Conservation (phyloP, 2,888 invertebrate species). For the Dorcus hopei region DNA sequence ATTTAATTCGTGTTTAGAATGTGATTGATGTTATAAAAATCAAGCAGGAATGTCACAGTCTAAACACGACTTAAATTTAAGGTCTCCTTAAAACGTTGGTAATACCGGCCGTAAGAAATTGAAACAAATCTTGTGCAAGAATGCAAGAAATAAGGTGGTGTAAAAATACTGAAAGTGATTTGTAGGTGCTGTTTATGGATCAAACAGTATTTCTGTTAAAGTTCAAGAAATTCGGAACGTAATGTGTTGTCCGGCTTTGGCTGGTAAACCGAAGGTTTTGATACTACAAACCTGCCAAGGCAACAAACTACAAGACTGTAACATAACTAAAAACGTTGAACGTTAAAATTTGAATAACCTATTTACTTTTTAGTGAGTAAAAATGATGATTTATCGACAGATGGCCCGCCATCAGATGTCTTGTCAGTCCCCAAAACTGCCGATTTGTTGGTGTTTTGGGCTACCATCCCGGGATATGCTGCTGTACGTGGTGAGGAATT, state of each 20-base stretch:
- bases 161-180: constrained; percentile 2
- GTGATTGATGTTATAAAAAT: too few species aligned
- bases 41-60: too few species aligned
- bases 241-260: constrained; percentile 44
- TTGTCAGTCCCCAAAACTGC: constrained; percentile 26
- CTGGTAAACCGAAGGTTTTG: constrained; percentile 54
- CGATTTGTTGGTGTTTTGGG: constrained; percentile 41
- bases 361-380: constrained; percentile 22
- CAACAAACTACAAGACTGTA: constrained; percentile 36
- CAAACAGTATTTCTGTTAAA: constrained; percentile 50
- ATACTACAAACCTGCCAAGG: constrained; percentile 61
- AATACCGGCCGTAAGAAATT: too few species aligned
- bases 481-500: constrained; percentile 37
- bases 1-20: too few species aligned
- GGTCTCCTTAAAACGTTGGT: too few species aligned
- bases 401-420: constrained; percentile 3
- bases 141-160: too few species aligned
- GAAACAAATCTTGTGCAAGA: too few species aligned
- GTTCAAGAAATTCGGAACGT: constrained; percentile 46
- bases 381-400: constrained; percentile 22
- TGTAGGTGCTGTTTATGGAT: constrained; percentile 52
- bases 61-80: too few species aligned
- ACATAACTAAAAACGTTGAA: constrained; percentile 5
- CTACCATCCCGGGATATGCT: constrained; percentile 42
- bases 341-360: constrained; percentile 5